Base-by-base conservation (phyloP, 2,888 invertebrate genomes). In the Ommatoiulus sabulosus region DNA sequence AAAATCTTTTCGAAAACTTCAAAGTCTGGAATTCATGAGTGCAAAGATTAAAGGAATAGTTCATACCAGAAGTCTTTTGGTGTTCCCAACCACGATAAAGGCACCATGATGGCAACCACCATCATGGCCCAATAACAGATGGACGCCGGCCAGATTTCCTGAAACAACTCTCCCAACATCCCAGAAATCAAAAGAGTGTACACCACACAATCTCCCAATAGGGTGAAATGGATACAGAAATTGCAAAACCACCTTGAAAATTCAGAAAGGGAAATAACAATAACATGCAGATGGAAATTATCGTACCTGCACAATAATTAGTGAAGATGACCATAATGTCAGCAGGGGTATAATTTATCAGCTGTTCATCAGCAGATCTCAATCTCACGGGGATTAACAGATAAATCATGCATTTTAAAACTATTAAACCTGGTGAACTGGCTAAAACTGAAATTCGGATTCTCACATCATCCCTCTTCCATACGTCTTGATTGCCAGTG, bases 51-150 rank as follows among this genome's bases (percentile, higher is more conserved):
- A 35, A 35, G 35, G 35, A 35, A 35, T 35, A 35, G 15, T 84
- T 84, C 94, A 94, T 92, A 95, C 96, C 95, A 94, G 91, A 96
- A 95, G 91, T 96, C 95, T 91, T 95, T 95, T 0, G 96, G 95
- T 0, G 95, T 94, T 46, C 95, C 95, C 35, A 95, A 93, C 93
- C 95, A 95, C 92, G 95, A 94, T 1, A 95, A 92, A 0, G 95
- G 95, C 12, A 94, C 94, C 91, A 96, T 93, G 0, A 93, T 92
- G 0, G 93, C 93, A 0, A 94, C 94, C n/a, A 96, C 94, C 44
- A 95, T 93, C 72, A 95, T 91, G 91, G 95, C 94, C 94, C 95
- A 95, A 89, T 93, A 92, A 92, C 95, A 95, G 91, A 94, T 94
- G 88, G 94, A 94, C 86, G 95, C 91, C 0, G 93, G 91, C 57